Evolutionary conservation across 2,113 vertebrate species (phyloP).

Genomic region (Sphyrna mokarran): DNA sequence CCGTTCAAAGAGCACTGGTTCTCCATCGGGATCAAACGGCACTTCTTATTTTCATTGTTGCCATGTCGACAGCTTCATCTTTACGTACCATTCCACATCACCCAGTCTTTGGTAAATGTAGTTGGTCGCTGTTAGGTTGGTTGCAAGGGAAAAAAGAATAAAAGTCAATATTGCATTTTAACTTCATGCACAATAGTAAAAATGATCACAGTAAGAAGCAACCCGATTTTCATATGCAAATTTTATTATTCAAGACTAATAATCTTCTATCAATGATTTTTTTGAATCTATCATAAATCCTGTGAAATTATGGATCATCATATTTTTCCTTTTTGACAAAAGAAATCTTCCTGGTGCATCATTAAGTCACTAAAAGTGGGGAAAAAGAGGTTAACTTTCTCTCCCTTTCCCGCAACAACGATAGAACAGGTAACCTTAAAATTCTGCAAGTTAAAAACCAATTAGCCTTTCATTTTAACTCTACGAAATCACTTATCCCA

Average conservation of each 20-base stretch:
- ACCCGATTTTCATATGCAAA: not conserved
- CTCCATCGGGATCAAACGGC: constrained; percentile 97
- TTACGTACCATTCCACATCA: constrained; percentile 99
- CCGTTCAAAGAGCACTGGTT: constrained; percentile 98
- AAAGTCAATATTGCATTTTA: constrained; percentile 80
- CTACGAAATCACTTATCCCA: not conserved
- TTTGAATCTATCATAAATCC: not conserved
- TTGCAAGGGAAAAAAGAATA: constrained; percentile 88
- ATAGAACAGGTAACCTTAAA: not conserved
- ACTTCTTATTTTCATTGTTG: constrained; percentile 95
- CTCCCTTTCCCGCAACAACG: not conserved
- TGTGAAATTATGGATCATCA: not conserved
- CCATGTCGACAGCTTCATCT: constrained; percentile 99
- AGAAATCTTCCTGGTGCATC: not conserved
- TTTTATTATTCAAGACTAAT: not conserved
- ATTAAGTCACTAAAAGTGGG: not conserved
- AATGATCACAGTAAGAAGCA: constrained; percentile 5
- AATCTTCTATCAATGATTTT: not conserved
- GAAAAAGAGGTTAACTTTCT: not conserved
- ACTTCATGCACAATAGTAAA: constrained; percentile 36
- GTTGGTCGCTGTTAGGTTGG: constrained; percentile 99
- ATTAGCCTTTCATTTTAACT: not conserved
- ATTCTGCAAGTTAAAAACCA: not conserved
- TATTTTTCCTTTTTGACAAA: not conserved
- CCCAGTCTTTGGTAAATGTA: constrained; percentile 99